Evolutionary conservation across 2,797 vertebrate species (phyloP).

Genomic region (Tenualosa thibaudeaui): DNA sequence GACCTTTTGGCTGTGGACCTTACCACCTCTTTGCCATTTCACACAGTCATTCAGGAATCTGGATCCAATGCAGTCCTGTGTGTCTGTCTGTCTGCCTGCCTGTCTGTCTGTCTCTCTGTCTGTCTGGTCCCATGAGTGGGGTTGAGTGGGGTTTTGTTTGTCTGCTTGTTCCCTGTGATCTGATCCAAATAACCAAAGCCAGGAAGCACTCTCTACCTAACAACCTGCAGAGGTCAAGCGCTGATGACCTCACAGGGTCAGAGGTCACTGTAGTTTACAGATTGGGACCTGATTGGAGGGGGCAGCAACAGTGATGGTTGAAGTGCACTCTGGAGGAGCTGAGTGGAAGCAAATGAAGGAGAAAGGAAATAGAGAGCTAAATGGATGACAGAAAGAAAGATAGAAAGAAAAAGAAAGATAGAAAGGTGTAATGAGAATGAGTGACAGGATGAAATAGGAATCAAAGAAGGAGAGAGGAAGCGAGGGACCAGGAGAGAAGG

Average conservation of each 20-base stretch:
- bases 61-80: no score
- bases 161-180: background rate
- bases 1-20: no score
- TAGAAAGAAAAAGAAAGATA: slow-evolving; percentile 26
- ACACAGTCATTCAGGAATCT: no score
- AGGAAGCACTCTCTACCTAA: slow-evolving; percentile 26
- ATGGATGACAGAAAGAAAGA: background rate
- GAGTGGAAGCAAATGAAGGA: background rate
- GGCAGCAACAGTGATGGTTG: slow-evolving; percentile 19
- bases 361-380: background rate
- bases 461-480: slow-evolving; percentile 19
- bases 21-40: no score
- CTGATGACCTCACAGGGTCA: slow-evolving; percentile 24
- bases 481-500: background rate
- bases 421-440: no score
- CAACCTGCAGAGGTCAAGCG: slow-evolving; percentile 1
- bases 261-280: slow-evolving; percentile 30
- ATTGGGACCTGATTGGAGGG: slow-evolving; percentile 47
- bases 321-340: background rate
- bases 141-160: background rate
- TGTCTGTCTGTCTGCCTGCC: background rate
- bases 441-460: background rate
- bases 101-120: background rate
- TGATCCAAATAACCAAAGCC: background rate
- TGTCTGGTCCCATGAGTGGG: background rate